These are phyloP conservation scores for Sarcophaga rosellei DNA, from an alignment of 2,888 invertebrate genomes.

Conservation along the genomic window DNA sequence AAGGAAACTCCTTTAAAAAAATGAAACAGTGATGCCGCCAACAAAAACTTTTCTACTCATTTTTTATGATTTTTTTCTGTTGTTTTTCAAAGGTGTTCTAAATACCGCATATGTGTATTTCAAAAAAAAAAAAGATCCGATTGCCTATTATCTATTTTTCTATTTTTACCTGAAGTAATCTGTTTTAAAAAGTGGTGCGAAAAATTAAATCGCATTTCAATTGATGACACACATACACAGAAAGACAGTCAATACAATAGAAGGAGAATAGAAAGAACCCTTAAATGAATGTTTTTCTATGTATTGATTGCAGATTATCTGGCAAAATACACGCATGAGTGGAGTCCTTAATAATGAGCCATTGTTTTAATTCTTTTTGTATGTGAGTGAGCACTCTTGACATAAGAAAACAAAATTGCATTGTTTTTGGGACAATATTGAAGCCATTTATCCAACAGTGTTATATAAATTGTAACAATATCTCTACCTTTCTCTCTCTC, in stretches of 20 bases:
- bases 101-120: neutral
- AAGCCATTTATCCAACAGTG: constrained; percentile 38
- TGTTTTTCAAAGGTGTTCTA: neutral
- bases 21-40: too few relatives aligned
- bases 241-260: constrained; percentile 20
- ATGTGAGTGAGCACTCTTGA: constrained; percentile 27
- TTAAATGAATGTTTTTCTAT: constrained; percentile 26
- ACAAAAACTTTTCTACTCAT: neutral
- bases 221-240: constrained; percentile 22
- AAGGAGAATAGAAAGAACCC: constrained; percentile 20
- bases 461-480: constrained; percentile 56
- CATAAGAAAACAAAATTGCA: constrained; percentile 35
- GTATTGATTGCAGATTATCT: constrained; percentile 60
- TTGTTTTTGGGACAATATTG: constrained; percentile 39
- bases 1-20: too few relatives aligned
- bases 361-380: constrained; percentile 44
- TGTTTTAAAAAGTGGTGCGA: constrained; percentile 63
- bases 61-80: neutral
- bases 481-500: neutral
- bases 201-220: constrained; percentile 59
- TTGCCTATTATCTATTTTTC: constrained; percentile 40
- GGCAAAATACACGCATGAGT: constrained; percentile 58
- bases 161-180: constrained; percentile 65
- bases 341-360: constrained; percentile 62
- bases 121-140: constrained; percentile 29